phyloP scores from a whole-genome alignment of 2,888 invertebrate species.

The Lepidonotus clava region DNA sequence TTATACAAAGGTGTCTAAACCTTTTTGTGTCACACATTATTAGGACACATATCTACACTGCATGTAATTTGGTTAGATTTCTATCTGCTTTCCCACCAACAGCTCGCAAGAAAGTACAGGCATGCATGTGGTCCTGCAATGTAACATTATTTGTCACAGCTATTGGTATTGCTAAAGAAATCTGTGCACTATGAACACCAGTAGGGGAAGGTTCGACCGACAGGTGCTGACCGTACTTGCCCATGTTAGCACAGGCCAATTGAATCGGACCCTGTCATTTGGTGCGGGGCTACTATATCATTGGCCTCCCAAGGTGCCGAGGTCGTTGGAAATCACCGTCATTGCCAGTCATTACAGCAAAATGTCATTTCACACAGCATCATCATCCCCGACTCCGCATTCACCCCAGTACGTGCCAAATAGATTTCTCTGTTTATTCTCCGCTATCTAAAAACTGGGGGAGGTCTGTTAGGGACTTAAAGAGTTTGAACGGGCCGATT shows the following conservation, averaged over 20 bases:
- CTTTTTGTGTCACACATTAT: too few species aligned
- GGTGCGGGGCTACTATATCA: conserved; percentile 34
- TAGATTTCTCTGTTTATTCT: conserved; percentile 48
- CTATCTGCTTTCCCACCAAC: too few species aligned
- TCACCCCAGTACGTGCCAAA: conserved; percentile 1
- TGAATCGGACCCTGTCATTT: conserved; percentile 51
- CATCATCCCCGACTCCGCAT: not conserved
- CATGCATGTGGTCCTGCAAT: not conserved
- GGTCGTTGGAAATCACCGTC: conserved; percentile 36
- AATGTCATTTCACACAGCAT: conserved; percentile 49
- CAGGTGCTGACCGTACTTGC: conserved; percentile 30
- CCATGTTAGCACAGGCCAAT: conserved; percentile 21
- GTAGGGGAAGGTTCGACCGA: not conserved
- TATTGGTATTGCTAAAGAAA: not conserved
- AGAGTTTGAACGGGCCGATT: conserved; percentile 41
- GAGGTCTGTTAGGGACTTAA: conserved; percentile 49
- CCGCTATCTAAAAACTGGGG: conserved; percentile 27
- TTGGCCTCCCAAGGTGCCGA: not conserved
- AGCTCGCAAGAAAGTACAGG: not conserved
- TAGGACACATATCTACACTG: too few species aligned
- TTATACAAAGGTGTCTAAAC: too few species aligned
- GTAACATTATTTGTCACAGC: not conserved
- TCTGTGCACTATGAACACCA: not conserved
- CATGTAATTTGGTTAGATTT: too few species aligned
- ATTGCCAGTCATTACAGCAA: conserved; percentile 34